Conservation (phyloP, 2,797 vertebrate genomes). For the Dipus sagitta region DNA sequence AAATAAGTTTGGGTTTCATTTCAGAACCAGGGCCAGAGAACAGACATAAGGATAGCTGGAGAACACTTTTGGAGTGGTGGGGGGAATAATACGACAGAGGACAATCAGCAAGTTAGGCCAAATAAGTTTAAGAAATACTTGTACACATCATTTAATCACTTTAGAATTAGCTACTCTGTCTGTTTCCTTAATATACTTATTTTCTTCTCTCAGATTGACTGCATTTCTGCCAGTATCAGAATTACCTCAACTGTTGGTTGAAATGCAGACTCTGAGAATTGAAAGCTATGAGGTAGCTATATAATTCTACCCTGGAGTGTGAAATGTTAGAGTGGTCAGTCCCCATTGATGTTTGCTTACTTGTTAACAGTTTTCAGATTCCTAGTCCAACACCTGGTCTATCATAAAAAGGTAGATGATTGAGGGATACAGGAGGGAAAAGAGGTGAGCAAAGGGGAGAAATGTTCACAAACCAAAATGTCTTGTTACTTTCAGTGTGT, state of each 20-base stretch:
- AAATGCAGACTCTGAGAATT: background rate
- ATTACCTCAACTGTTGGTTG: background rate
- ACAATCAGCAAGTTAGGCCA: background rate
- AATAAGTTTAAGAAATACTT: background rate
- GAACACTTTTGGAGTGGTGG: background rate
- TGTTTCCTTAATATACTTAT: background rate
- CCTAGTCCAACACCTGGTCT: background rate
- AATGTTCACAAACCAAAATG: background rate
- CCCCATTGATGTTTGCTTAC: background rate
- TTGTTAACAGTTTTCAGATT: background rate
- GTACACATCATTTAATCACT: background rate
- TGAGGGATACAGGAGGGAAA: rapidly evolving
- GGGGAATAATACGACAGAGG: background rate
- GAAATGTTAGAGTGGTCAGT: background rate
- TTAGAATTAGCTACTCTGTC: background rate
- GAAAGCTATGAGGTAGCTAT: background rate
- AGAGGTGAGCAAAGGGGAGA: background rate
- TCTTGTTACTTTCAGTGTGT: background rate
- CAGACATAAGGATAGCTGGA: background rate
- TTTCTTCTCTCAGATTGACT: background rate
- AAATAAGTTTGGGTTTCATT: background rate
- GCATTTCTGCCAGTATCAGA: background rate
- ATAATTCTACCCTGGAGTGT: background rate
- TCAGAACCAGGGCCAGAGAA: background rate
- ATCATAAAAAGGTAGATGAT: background rate